Percentiles rank a stretch among this genome's conserved stretches.
These are phyloP conservation scores for Ophonus ardosiacus DNA, from an alignment of 2,888 invertebrate genomes.

Conservation along the genomic window DNA sequence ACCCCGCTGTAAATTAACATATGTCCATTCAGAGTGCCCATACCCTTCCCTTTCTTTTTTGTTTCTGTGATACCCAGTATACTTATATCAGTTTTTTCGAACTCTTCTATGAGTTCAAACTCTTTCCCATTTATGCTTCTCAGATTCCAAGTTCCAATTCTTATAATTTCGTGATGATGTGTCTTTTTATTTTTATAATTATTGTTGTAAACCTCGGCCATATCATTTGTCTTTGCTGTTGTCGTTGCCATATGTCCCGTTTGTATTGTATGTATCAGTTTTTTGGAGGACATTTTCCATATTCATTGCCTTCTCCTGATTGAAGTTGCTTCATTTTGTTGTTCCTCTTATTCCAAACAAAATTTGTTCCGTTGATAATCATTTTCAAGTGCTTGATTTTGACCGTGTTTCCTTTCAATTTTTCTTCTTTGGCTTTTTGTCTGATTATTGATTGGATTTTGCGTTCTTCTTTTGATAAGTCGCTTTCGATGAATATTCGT, in stretches of 20 bases:
- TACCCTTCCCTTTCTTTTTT: conserved; percentile 40
- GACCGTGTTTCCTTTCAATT: background rate
- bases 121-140: conserved; percentile 38
- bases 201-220: background rate
- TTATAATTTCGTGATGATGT: background rate
- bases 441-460: background rate
- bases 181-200: background rate
- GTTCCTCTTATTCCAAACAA: background rate
- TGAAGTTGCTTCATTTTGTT: background rate
- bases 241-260: background rate
- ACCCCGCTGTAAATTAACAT: conserved; percentile 38
- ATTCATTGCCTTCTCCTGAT: background rate
- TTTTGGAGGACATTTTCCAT: background rate
- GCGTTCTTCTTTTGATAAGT: background rate
- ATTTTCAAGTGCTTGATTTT: background rate
- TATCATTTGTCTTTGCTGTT: background rate
- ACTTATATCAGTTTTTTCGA: conserved; percentile 9
- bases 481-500: background rate
- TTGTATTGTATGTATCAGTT: background rate
- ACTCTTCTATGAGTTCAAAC: conserved; percentile 30
- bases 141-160: conserved; percentile 15
- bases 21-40: background rate
- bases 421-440: background rate
- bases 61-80: conserved; percentile 48
- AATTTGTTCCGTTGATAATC: background rate